These are phyloP conservation scores for Pangasius mekongensis DNA, from an alignment of 2,797 vertebrate species.

Conservation along the genomic window DNA sequence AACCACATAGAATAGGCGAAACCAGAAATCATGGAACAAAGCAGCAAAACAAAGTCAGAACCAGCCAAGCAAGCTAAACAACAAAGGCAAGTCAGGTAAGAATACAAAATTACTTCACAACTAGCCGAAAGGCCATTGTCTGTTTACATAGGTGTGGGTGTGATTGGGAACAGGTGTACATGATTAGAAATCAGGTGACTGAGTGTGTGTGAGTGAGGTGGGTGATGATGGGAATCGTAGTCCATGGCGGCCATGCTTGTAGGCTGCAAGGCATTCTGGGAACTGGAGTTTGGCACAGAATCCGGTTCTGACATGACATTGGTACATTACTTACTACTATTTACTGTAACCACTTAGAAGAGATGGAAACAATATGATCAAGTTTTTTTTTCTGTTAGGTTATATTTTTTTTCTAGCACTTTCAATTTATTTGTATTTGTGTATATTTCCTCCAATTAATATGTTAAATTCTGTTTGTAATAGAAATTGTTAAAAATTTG, in stretches of 20 bases:
- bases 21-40: background rate
- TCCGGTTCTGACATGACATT: background rate
- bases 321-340: background rate
- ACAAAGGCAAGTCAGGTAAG: background rate
- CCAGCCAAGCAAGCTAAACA: constrained; percentile 8
- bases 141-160: background rate
- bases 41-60: constrained; percentile 15
- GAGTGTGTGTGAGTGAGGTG: background rate
- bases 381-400: background rate
- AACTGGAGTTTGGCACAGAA: background rate
- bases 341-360: background rate
- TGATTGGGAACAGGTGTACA: background rate
- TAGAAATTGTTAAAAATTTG: background rate
- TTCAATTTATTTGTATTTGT: background rate
- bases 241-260: background rate
- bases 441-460: background rate
- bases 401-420: background rate
- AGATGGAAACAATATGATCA: background rate
- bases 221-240: background rate
- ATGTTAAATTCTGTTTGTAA: background rate
- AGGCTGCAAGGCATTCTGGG: background rate
- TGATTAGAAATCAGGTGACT: background rate
- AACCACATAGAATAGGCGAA: background rate
- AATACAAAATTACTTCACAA: background rate
- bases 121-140: background rate